These are phyloP conservation scores for Leptopilina boulardi DNA, from an alignment of 1,140 invertebrate genomes.

Conservation along the genomic window DNA sequence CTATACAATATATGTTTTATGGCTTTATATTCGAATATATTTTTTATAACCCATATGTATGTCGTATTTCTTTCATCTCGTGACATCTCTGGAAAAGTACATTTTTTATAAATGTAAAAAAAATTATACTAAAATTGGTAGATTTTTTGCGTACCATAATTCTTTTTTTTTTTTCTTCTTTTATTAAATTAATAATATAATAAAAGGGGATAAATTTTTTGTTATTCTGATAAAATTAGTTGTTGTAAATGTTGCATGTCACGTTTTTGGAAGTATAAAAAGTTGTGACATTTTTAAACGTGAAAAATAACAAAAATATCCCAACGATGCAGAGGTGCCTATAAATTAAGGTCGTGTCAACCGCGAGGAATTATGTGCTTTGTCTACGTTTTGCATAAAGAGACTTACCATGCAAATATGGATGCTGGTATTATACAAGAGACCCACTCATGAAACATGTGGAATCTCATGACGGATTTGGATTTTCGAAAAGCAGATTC, in stretches of 20 bases:
- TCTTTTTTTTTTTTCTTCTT: no score
- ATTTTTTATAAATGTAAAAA: no score
- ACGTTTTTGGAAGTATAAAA: background rate
- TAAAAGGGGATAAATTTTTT: background rate
- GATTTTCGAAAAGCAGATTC: background rate
- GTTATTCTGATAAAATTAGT: background rate
- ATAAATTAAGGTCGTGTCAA: constrained; percentile 26
- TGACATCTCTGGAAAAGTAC: background rate
- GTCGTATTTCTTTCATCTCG: background rate
- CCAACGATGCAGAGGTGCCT: background rate
- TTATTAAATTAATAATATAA: no score
- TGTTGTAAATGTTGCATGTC: background rate
- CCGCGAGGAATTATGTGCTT: constrained; percentile 25
- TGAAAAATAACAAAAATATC: constrained; percentile 24
- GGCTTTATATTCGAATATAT: background rate
- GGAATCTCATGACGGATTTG: constrained; percentile 20
- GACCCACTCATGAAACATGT: constrained; percentile 6
- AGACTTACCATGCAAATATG: constrained; percentile 27
- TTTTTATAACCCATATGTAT: background rate
- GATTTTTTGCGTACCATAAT: no score
- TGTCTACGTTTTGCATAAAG: constrained; percentile 28
- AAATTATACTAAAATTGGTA: no score
- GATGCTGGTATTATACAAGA: background rate
- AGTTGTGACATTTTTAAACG: background rate
- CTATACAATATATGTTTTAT: background rate